Evolutionary conservation across 2,113 vertebrate species (phyloP).

Genomic region (Aspiorhynchus laticeps): DNA sequence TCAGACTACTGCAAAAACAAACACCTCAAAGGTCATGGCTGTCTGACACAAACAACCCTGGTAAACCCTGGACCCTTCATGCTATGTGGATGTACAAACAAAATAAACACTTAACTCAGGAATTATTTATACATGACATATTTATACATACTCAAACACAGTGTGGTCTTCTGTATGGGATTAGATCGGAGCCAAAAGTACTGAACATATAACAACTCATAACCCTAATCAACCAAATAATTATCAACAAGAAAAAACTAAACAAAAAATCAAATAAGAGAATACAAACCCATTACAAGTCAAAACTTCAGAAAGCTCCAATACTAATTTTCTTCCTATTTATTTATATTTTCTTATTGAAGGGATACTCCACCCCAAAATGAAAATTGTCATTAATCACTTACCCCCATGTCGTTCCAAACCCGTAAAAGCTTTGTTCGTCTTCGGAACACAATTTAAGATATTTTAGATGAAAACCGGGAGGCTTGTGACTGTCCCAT

Average conservation of each 20-base stretch:
- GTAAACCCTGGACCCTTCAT: neutral
- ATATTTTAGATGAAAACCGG: too few relatives aligned
- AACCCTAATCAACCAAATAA: neutral
- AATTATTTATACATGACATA: neutral
- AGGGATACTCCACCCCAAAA: too few relatives aligned
- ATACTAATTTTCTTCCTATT: neutral
- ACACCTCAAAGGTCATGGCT: slow-evolving; percentile 30
- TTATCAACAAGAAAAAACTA: neutral
- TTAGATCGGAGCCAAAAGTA: neutral
- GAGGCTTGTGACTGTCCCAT: too few relatives aligned
- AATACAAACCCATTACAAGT: neutral
- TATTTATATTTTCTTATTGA: neutral
- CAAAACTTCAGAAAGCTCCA: neutral
- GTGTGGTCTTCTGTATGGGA: neutral
- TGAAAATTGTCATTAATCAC: too few relatives aligned
- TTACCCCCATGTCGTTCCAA: too few relatives aligned
- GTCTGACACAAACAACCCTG: neutral
- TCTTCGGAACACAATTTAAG: too few relatives aligned
- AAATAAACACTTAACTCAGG: neutral
- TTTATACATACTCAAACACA: neutral
- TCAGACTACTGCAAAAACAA: slow-evolving; percentile 14
- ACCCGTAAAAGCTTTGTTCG: too few relatives aligned
- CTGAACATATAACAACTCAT: neutral
- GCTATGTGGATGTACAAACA: neutral
- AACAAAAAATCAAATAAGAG: neutral